Conservation (phyloP, 2,888 invertebrate genomes). For the Scaptodrosophila latifasciaeformis region DNA sequence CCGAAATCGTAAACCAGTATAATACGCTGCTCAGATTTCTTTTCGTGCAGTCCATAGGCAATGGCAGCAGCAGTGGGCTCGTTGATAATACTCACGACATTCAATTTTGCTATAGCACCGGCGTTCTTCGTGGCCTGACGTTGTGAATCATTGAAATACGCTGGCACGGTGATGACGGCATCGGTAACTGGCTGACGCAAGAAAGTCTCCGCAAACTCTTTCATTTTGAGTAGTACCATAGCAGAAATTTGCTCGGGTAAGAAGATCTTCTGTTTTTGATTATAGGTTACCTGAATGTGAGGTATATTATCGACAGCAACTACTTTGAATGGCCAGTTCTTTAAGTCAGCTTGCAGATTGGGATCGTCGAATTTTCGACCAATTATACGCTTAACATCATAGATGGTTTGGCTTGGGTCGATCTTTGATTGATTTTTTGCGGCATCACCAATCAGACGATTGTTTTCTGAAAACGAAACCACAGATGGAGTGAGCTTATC, state of each 20-base stretch:
- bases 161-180: slow-evolving; percentile 92
- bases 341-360: slow-evolving; percentile 92
- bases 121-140: slow-evolving; percentile 95
- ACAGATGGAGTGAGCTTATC: slow-evolving; percentile 90
- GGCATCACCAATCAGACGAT: slow-evolving; percentile 80
- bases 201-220: slow-evolving; percentile 79
- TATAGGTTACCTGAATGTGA: slow-evolving; percentile 87
- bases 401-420: slow-evolving; percentile 84
- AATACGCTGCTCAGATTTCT: slow-evolving; percentile 85
- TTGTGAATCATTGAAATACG: slow-evolving; percentile 92
- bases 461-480: slow-evolving; percentile 88
- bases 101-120: slow-evolving; percentile 90
- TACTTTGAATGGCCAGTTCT: slow-evolving; percentile 95
- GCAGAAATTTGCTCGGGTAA: neutral
- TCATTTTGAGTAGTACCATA: neutral
- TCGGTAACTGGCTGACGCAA: slow-evolving; percentile 88
- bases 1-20: slow-evolving; percentile 79
- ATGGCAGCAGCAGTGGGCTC: slow-evolving; percentile 94
- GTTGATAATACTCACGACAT: slow-evolving; percentile 78
- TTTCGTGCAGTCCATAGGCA: slow-evolving; percentile 91
- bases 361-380: slow-evolving; percentile 91
- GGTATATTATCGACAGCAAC: slow-evolving; percentile 86
- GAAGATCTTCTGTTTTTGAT: slow-evolving; percentile 84
- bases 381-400: slow-evolving; percentile 95
- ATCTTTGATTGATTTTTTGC: slow-evolving; percentile 8